Conservation (phyloP, 2,888 invertebrate genomes). For the Hymenopus coronatus region DNA sequence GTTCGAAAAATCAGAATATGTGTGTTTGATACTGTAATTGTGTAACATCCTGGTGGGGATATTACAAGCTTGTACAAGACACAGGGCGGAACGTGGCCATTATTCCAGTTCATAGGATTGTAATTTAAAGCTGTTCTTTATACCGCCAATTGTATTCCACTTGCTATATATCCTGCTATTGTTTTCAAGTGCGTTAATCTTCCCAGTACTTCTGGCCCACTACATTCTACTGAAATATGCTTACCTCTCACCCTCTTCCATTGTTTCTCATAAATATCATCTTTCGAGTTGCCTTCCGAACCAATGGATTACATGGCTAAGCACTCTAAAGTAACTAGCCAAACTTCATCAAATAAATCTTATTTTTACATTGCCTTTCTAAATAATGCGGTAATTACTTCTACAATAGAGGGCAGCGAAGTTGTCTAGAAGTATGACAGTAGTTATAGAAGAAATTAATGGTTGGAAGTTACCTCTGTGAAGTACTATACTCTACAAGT, state of each 20-base stretch:
- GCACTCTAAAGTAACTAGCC: neutral
- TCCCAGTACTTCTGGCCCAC: neutral
- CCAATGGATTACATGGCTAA: neutral
- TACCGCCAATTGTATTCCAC: neutral
- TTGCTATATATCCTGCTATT: neutral
- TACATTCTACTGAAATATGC: neutral
- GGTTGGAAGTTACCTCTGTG: too few species aligned
- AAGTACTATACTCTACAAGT: too few species aligned
- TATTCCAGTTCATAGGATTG: neutral
- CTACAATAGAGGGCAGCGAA: too few species aligned
- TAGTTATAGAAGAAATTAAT: too few species aligned
- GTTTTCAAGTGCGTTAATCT: neutral
- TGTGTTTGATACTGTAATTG: too few species aligned
- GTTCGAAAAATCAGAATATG: too few species aligned
- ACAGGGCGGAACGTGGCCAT: neutral
- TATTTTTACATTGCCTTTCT: too few species aligned
- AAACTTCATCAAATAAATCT: neutral
- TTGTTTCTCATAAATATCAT: neutral
- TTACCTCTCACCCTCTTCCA: neutral
- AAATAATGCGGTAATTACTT: too few species aligned
- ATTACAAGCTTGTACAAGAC: neutral
- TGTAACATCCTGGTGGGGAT: too few species aligned
- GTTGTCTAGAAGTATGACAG: too few species aligned
- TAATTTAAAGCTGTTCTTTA: neutral
- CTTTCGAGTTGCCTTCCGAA: neutral